These are phyloP conservation scores for Rhynchophorus ferrugineus DNA, from an alignment of 1,140 invertebrate genomes.

Conservation along the genomic window DNA sequence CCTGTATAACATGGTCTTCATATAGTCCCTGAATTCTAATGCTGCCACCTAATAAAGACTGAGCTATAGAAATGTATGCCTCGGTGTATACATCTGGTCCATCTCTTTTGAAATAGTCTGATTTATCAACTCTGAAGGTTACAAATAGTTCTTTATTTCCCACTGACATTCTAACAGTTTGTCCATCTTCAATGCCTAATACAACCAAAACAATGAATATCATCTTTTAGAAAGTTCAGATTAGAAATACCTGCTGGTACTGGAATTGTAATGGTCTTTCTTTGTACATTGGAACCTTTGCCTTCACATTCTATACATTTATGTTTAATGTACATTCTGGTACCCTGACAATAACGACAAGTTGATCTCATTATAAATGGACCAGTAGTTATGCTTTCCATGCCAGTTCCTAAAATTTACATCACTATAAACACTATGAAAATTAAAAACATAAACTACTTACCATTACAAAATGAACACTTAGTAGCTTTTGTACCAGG, in stretches of 20 bases:
- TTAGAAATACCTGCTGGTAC: conserved; percentile 80
- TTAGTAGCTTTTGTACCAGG: conserved; percentile 77
- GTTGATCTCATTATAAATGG: conserved; percentile 97
- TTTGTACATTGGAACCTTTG: conserved; percentile 85
- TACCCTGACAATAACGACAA: conserved; percentile 88
- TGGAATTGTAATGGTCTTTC: conserved; percentile 83
- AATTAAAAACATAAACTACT: background rate
- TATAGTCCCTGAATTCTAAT: conserved; percentile 90
- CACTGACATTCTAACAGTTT: conserved; percentile 89
- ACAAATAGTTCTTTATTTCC: conserved; percentile 89
- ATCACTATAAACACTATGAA: background rate
- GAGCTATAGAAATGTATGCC: conserved; percentile 74
- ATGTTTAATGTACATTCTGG: conserved; percentile 76
- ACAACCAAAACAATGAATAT: conserved; percentile 10
- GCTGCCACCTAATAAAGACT: conserved; percentile 89
- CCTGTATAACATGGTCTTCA: conserved; percentile 83
- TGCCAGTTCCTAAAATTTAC: conserved; percentile 57
- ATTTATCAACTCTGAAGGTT: conserved; percentile 86
- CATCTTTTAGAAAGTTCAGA: background rate
- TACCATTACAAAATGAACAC: conserved; percentile 91
- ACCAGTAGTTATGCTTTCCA: conserved; percentile 84
- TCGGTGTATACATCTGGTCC: conserved; percentile 92
- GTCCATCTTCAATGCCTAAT: conserved; percentile 83
- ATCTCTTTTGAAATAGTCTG: conserved; percentile 85
- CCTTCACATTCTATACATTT: conserved; percentile 91